Evolutionary conservation across 2,113 vertebrate genomes (phyloP).

Genomic region (Callipepla squamata): DNA sequence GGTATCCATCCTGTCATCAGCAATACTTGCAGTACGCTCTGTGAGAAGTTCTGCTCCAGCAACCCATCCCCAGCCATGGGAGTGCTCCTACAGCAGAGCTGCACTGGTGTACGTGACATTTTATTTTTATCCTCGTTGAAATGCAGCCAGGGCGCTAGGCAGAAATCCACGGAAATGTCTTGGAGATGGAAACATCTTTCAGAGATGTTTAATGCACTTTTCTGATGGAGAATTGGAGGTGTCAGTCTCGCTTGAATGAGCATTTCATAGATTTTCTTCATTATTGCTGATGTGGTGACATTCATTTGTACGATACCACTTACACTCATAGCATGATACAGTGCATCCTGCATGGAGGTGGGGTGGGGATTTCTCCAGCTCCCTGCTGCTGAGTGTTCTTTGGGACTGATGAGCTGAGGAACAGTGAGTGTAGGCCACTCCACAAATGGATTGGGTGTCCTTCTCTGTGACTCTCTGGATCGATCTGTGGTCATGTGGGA

Average conservation of each 20-base stretch:
- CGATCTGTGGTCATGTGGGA: background rate
- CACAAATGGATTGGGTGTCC: background rate
- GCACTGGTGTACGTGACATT: background rate
- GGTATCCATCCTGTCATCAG: background rate
- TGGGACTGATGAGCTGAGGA: background rate
- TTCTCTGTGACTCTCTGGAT: background rate
- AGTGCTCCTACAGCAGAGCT: background rate
- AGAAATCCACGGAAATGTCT: background rate
- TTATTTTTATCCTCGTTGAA: constrained; percentile 55
- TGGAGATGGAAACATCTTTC: constrained; percentile 39
- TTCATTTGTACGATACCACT: background rate
- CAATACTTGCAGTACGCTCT: background rate
- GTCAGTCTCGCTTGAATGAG: background rate
- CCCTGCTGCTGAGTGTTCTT: background rate
- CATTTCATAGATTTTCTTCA: background rate
- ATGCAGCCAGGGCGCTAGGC: background rate
- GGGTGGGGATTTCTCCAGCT: background rate
- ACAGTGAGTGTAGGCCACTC: background rate
- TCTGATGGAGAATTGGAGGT: background rate
- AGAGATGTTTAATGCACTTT: background rate
- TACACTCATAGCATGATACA: background rate
- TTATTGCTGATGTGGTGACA: constrained; percentile 12
- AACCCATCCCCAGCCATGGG: background rate
- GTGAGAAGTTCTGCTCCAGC: constrained; percentile 32
- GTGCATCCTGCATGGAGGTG: background rate